Percentiles rank a stretch among this genome's conserved stretches.
phyloP scores from a whole-genome alignment of 1,140 invertebrate species.

The Drosophila erecta region DNA sequence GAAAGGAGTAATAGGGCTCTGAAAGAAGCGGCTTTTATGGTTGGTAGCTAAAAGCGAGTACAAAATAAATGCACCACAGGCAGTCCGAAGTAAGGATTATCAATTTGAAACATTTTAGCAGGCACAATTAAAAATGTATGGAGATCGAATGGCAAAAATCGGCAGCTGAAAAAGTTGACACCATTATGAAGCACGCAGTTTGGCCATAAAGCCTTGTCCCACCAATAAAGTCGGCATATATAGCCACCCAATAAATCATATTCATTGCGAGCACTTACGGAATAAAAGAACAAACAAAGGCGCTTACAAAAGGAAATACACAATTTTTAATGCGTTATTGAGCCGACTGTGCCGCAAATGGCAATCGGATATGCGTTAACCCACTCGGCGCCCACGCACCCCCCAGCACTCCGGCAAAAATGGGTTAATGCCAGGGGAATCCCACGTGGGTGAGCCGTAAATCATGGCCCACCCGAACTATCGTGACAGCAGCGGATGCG shows the following conservation, averaged over 20 bases:
- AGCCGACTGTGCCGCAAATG: slow-evolving; percentile 16
- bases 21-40: no score
- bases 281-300: not conserved
- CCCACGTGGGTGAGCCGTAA: slow-evolving; percentile 28
- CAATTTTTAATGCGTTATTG: slow-evolving; percentile 21
- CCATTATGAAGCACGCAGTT: no score
- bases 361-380: slow-evolving; percentile 19
- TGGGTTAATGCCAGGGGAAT: slow-evolving; percentile 24
- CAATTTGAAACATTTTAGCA: no score
- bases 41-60: no score
- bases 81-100: no score
- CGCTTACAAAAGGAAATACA: not conserved
- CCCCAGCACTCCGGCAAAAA: slow-evolving; percentile 1
- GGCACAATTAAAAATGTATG: no score
- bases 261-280: not conserved
- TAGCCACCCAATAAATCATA: not conserved
- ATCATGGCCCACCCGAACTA: slow-evolving; percentile 35
- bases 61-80: no score
- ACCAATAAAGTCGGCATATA: not conserved
- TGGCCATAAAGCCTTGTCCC: no score
- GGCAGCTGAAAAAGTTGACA: no score
- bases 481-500: slow-evolving; percentile 33
- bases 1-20: not conserved
- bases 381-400: slow-evolving; percentile 11
- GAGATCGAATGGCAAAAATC: no score